Conservation (phyloP, 2,888 invertebrate species). For the Meghimatium bilineatum region DNA sequence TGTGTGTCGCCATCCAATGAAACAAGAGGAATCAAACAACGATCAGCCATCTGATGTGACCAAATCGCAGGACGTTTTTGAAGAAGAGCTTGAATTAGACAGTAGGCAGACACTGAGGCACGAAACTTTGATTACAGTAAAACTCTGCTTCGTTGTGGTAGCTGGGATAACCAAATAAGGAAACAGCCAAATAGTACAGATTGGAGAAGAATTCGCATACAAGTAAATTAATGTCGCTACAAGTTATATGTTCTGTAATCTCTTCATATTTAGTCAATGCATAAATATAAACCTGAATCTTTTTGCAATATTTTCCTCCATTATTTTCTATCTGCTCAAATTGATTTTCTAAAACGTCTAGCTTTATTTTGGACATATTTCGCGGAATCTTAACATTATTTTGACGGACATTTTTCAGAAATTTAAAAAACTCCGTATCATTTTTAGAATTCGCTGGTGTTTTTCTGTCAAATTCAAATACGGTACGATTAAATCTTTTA, state of each 20-base stretch:
- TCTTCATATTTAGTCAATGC: neutral
- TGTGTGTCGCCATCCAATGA: no score
- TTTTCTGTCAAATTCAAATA: neutral
- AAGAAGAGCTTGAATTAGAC: no score
- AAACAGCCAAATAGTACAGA: slow-evolving; percentile 18
- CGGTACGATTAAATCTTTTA: neutral
- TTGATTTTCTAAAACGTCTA: neutral
- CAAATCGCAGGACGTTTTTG: no score
- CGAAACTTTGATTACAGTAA: slow-evolving; percentile 36
- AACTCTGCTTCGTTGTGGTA: slow-evolving; percentile 8
- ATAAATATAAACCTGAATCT: neutral
- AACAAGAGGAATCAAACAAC: no score
- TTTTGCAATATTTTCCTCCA: neutral
- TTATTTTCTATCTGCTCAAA: neutral
- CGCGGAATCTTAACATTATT: neutral
- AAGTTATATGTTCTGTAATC: neutral
- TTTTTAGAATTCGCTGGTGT: neutral
- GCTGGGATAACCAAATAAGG: neutral
- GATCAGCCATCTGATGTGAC: no score
- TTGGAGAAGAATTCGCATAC: slow-evolving; percentile 27
- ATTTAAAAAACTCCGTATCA: neutral
- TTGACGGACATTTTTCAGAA: neutral
- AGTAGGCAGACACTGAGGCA: slow-evolving; percentile 18
- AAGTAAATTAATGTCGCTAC: neutral
- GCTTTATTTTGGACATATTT: neutral